phyloP scores from a whole-genome alignment of 2,888 invertebrate species.

The Tinea trinotella region DNA sequence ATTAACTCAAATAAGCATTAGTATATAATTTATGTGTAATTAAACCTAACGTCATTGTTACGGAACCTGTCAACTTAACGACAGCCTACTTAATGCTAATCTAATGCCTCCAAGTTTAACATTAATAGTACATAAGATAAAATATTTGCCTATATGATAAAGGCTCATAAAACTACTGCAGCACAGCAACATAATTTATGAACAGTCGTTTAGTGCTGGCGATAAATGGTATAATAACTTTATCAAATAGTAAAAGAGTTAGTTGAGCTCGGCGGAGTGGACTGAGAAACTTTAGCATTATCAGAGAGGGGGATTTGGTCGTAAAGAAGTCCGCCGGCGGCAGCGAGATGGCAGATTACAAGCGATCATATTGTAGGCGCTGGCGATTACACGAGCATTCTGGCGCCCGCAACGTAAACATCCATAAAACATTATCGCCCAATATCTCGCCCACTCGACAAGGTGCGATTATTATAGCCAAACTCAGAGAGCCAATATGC shows the following conservation, averaged over 20 bases:
- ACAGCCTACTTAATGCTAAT: neutral
- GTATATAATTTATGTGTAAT: no score
- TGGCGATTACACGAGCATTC: constrained; percentile 18
- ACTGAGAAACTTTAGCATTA: constrained; percentile 5
- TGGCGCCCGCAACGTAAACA: constrained; percentile 42
- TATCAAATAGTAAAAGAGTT: constrained; percentile 41
- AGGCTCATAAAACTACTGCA: constrained; percentile 1
- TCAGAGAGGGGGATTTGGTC: constrained; percentile 30
- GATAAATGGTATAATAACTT: constrained; percentile 42
- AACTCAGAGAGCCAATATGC: constrained; percentile 10
- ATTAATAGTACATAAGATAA: constrained; percentile 2
- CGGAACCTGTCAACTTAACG: no score
- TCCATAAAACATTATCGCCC: constrained; percentile 30
- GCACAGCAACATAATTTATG: constrained; percentile 10
- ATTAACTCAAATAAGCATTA: no score
- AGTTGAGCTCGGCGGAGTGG: constrained; percentile 25
- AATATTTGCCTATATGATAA: constrained; percentile 4
- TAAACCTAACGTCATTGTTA: no score
- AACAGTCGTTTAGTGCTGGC: constrained; percentile 28
- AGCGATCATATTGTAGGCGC: constrained; percentile 27
- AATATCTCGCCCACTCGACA: constrained; percentile 3
- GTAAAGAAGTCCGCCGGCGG: constrained; percentile 15
- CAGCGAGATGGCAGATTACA: constrained; percentile 36
- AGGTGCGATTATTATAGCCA: constrained; percentile 1
- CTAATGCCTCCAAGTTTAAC: neutral